Evolutionary conservation across 2,888 invertebrate species (phyloP), one percentile per base, ranked within the genome.

Genomic region (Lithosia quadra): DNA sequence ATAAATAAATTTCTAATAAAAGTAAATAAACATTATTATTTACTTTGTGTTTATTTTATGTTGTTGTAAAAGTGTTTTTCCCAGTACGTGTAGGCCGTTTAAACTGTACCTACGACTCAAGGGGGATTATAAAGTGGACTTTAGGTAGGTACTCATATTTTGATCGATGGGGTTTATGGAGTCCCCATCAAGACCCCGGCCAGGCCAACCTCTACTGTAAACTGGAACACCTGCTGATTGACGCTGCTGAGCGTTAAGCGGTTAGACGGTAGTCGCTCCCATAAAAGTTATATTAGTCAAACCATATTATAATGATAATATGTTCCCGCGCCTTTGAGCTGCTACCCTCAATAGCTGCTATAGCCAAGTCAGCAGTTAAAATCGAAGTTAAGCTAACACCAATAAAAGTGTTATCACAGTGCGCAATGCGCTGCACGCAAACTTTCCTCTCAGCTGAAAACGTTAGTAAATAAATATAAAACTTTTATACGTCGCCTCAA

Each of bases 401-500:
- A 49, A 39, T 61, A 62, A 63, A 55, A 59, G 24, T 36, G 24
- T 49, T 21, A 24, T 33, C 60, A 8, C 13, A 57, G 57, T 65
- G 63, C 69, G 79, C 74, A 69, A 65, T 71, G 68, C 78, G 55
- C 68, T 68, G 68, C 67, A 65, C 74, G 71, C 69, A 74, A 71
- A 56, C 56, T 67, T 64, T 36, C 10, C 71, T 73, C 75, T 72
- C 68, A 68, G 69, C 76, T 80, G 69, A 73, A 79, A 77, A 74
- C 78, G 71, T 73, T 69, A 73, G 76, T 71, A 76, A 74, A 78
- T 76, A 76, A 73, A 74, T 80, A 86, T 85, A 83, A 86, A 86
- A 86, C 80, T 86, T 85, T 84, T 84, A 84, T 83, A 84, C 81
- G 77, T 77, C 81, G 83, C 85, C 85, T 87, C 90, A 85, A 89